Percentiles rank a stretch among this genome's conserved stretches.
Evolutionary conservation across 1,140 invertebrate species (phyloP).

Genomic region (Phymastichus coffea): DNA sequence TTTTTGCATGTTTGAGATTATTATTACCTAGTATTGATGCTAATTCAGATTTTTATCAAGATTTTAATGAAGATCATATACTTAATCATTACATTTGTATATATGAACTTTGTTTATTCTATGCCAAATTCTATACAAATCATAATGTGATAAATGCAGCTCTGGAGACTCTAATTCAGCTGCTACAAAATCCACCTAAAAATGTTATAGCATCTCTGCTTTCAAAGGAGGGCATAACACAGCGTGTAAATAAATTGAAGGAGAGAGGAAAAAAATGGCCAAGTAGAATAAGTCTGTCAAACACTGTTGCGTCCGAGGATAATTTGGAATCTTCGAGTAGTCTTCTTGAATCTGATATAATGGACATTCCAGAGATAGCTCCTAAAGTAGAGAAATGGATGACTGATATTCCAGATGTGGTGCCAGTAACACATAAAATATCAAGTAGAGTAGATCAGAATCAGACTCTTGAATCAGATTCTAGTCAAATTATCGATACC

Average conservation of each 20-base stretch:
- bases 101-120: conserved; percentile 79
- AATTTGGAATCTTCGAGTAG: conserved; percentile 46
- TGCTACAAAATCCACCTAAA: conserved; percentile 68
- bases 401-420: conserved; percentile 29
- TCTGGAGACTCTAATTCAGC: conserved; percentile 75
- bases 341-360: conserved; percentile 48
- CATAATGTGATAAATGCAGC: conserved; percentile 84
- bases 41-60: conserved; percentile 29
- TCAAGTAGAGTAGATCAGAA: conserved; percentile 23
- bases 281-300: conserved; percentile 49
- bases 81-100: conserved; percentile 63
- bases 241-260: conserved; percentile 46
- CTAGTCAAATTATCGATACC: conserved; percentile 35
- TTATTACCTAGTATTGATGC: conserved; percentile 60
- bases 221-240: conserved; percentile 58
- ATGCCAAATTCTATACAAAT: conserved; percentile 66
- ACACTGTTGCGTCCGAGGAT: conserved; percentile 48
- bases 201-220: conserved; percentile 63
- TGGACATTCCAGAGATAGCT: conserved; percentile 44
- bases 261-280: conserved; percentile 34
- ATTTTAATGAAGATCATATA: conserved; percentile 32
- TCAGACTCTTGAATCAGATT: no score
- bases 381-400: conserved; percentile 45
- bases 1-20: conserved; percentile 65
- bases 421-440: conserved; percentile 23